These are phyloP conservation scores for Coenonympha glycerion DNA, from an alignment of 2,888 invertebrate species.

Conservation along the genomic window DNA sequence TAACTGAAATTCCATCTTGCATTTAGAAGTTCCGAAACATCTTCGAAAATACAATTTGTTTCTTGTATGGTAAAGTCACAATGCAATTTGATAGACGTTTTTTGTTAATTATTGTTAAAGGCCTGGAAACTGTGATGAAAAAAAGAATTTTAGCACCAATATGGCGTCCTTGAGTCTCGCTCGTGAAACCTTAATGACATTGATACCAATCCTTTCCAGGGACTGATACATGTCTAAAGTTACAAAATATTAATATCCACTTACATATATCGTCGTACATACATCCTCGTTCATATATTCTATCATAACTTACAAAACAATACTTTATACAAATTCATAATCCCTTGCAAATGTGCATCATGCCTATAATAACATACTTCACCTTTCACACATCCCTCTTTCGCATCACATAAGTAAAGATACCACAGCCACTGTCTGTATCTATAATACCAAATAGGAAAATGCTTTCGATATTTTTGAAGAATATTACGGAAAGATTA, in stretches of 20 bases:
- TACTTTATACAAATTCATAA: slow-evolving; percentile 74
- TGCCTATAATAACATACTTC: slow-evolving; percentile 73
- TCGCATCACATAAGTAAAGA: slow-evolving; percentile 71
- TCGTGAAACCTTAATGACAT: slow-evolving; percentile 60
- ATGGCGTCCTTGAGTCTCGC: slow-evolving; percentile 66
- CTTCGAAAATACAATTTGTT: background rate
- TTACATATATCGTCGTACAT: slow-evolving; percentile 43
- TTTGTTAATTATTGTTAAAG: slow-evolving; percentile 2
- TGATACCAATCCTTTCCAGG: slow-evolving; percentile 59
- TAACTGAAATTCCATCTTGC: background rate
- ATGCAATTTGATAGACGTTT: background rate
- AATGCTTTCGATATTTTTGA: slow-evolving; percentile 63
- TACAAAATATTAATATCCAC: slow-evolving; percentile 61
- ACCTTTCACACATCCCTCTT: slow-evolving; percentile 50
- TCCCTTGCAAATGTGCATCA: slow-evolving; percentile 76
- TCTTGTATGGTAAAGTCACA: too few relatives aligned
- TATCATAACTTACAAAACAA: slow-evolving; percentile 65
- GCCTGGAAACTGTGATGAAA: slow-evolving; percentile 47
- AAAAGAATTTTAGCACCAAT: slow-evolving; percentile 59
- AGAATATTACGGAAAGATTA: slow-evolving; percentile 66
- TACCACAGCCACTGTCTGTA: slow-evolving; percentile 77
- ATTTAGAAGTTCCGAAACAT: background rate
- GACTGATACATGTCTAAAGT: slow-evolving; percentile 63
- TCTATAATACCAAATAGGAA: slow-evolving; percentile 76
- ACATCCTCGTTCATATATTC: slow-evolving; percentile 45